Base-by-base conservation (phyloP, 1,140 invertebrate species). In the Drosophila grimshawi region DNA sequence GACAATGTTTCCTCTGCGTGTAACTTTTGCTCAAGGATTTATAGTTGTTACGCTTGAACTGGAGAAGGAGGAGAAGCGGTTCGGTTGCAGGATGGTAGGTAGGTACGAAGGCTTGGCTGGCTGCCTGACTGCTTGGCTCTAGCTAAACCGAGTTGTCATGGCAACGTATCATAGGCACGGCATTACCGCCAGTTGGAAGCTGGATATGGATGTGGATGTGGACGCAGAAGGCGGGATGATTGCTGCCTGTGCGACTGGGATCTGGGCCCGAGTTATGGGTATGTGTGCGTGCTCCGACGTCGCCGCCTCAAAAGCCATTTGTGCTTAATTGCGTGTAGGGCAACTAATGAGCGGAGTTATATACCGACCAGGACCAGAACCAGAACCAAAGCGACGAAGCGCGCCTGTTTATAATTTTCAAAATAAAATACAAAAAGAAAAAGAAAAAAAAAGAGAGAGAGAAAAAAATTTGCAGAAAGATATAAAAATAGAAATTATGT, bases 281-380 rank as follows among this genome's bases (percentile, higher is more conserved):
- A 72, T 81, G 81, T 79, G 69, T 80, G 81, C 64, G 52, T 71
- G 53, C 59, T 74, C 69, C 56, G 68, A 71, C 60, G 66, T 59
- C 65, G 62, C 67, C 76, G 82, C 82, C 83, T 88, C 77, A 76
- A 88, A 88, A 88, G 85, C 85, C 85, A 89, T 88, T 88, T 88
- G 85, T 88, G 85, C 85, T 85, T 89, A 88, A 88, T 88, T 88
- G 85, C 85, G 85, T 89, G 85, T 88, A 89, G 85, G 85, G 80
- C 85, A 89, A 88, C 85, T 88, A 88, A 88, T 88, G 85, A 88
- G 85, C 85, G 78, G 74, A 89, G 85, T 89, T 88, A 88, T 82
- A 78, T 85, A 80, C 77, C 80, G 75, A 76, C 76, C 71, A 88
- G 65, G 48, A 80, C 55, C 30, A 43, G 41, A 6, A 60, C 19